A percentile compares a stretch with the other conserved stretches of the same genome.
These are phyloP conservation scores for Morone saxatilis DNA, from an alignment of 2,113 vertebrate genomes.

Conservation along the genomic window DNA sequence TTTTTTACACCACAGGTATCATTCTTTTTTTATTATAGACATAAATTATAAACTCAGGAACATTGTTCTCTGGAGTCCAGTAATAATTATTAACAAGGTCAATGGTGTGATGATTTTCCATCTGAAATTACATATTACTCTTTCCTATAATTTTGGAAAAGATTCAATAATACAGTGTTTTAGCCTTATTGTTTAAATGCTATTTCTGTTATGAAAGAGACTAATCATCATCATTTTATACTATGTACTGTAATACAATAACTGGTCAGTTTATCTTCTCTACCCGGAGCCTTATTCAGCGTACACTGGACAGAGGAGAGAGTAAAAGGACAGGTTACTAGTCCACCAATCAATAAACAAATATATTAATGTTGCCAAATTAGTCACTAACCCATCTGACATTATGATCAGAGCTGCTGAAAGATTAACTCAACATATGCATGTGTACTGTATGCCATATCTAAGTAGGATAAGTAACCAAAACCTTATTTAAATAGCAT, in stretches of 20 bases:
- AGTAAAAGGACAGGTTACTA: neutral
- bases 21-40: conserved; percentile 25
- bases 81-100: conserved; percentile 17
- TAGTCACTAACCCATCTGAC: neutral
- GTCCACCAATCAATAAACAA: neutral
- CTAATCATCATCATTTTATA: too few species aligned
- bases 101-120: conserved; percentile 2
- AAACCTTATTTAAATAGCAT: neutral
- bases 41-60: conserved; percentile 19
- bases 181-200: neutral
- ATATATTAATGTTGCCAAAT: neutral
- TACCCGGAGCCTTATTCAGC: neutral
- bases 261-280: too few species aligned
- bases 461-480: too few species aligned
- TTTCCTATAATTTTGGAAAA: too few species aligned
- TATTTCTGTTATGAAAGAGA: neutral
- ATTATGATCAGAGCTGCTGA: too few species aligned
- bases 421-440: neutral
- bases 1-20: neutral
- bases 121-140: neutral
- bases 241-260: neutral
- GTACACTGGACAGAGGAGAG: neutral
- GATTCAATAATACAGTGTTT: neutral
- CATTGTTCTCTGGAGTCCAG: neutral
- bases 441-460: neutral